A percentile compares a stretch with the other conserved stretches of the same genome.
These are phyloP conservation scores for Lepas anatifera DNA, from an alignment of 2,888 invertebrate genomes.

Conservation along the genomic window DNA sequence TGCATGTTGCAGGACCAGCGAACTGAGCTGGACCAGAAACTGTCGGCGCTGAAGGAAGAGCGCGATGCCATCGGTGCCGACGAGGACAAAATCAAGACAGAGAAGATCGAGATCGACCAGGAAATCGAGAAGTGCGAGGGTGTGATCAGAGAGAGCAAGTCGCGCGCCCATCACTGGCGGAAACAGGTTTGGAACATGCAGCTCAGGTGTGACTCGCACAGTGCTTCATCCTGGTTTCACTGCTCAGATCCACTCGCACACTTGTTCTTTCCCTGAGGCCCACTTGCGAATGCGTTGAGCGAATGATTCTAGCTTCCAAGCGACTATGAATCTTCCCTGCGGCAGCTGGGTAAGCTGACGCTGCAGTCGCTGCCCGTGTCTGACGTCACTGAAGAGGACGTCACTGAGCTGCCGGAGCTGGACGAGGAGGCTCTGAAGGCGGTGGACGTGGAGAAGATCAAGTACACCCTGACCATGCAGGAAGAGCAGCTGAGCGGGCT, in stretches of 20 bases:
- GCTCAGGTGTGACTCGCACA: no score
- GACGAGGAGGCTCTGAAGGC: slow-evolving; percentile 52
- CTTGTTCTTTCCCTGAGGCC: no score
- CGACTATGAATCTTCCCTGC: no score
- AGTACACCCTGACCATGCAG: slow-evolving; percentile 55
- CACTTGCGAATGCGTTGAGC: no score
- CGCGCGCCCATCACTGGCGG: slow-evolving; percentile 34
- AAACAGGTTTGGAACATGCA: slow-evolving; percentile 32
- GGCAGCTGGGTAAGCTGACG: slow-evolving; percentile 42
- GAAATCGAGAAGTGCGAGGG: slow-evolving; percentile 42
- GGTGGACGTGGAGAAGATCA: slow-evolving; percentile 39
- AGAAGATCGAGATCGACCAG: slow-evolving; percentile 61
- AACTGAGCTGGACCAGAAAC: slow-evolving; percentile 48
- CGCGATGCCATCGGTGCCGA: slow-evolving; percentile 47
- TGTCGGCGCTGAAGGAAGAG: slow-evolving; percentile 52
- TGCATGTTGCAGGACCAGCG: not conserved
- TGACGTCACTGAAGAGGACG: slow-evolving; percentile 36
- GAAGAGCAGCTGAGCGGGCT: slow-evolving; percentile 38
- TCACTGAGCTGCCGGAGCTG: slow-evolving; percentile 42
- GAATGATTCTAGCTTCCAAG: no score
- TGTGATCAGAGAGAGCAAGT: slow-evolving; percentile 32
- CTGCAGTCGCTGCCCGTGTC: slow-evolving; percentile 46
- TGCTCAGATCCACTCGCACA: no score
- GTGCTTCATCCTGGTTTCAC: no score
- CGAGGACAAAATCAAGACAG: slow-evolving; percentile 52